Evolutionary conservation across 2,888 invertebrate genomes (phyloP).

Genomic region (Drosophila mimica): DNA sequence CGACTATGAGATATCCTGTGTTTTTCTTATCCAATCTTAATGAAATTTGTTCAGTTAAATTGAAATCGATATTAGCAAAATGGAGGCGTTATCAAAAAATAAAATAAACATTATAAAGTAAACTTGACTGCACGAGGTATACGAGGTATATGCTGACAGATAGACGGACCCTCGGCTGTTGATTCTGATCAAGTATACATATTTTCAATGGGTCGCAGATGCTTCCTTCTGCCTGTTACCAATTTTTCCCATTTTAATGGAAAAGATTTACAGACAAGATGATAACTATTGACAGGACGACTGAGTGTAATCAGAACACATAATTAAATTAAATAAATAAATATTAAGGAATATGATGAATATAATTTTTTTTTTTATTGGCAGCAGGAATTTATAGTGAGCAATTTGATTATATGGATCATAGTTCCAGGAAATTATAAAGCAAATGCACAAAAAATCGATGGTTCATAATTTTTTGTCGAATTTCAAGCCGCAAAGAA

Average conservation of each 20-base stretch:
- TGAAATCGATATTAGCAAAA: not conserved
- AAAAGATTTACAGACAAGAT: not conserved
- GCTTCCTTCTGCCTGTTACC: not conserved
- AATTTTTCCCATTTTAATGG: not conserved
- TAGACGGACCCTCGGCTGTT: not conserved
- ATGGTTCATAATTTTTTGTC: not conserved
- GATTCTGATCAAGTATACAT: not conserved
- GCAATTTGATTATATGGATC: not conserved
- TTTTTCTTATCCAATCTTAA: not conserved
- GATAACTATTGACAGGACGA: constrained; percentile 1
- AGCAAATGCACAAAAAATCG: not conserved
- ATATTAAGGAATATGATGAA: not conserved
- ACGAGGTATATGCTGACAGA: not conserved
- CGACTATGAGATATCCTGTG: not conserved
- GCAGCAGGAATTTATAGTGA: not conserved
- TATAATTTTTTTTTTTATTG: not conserved
- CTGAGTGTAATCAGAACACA: not conserved
- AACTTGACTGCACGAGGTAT: not conserved
- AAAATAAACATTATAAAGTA: not conserved
- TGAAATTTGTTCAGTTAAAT: not conserved
- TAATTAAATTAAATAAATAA: not conserved
- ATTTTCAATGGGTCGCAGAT: not conserved
- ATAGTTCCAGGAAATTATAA: not conserved
- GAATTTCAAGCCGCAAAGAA: not conserved
- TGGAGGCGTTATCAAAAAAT: too few species aligned